Base-by-base conservation (phyloP, 2,113 vertebrate genomes). In the Alosa alosa region DNA sequence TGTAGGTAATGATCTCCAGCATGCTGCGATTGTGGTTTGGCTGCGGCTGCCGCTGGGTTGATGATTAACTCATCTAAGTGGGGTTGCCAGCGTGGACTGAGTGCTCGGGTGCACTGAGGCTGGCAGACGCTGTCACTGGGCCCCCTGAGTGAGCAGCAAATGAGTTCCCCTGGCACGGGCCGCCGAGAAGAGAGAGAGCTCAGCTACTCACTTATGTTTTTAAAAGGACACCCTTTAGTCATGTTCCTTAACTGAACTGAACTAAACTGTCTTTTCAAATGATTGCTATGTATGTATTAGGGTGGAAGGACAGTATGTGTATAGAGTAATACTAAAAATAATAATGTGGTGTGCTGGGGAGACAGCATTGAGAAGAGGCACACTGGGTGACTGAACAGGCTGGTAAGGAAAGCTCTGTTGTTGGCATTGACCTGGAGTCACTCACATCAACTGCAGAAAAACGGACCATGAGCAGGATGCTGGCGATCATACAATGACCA, bases 61-160 rank as follows among this genome's bases (percentile, higher is more conserved):
- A 78, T 78, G 72, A 78, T 78, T 15, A 78, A 78, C 72, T 78
- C 11, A 36, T 78, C 25, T 78, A 36, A 78, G 31, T 78, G 72
- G 64, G 64, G 64, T 72, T 72, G 64, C 64, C 64, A 72, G 64
- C 11, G 64, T 10, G 9, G 22, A 25, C 57, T 8, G 57, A 64
- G 57, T 1, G 57, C 57, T 64, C 22, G 0, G 25, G 25, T 3
- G 64, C n/a, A 2, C 31, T 78, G 36, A 15, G 13, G 25, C 31
- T 36, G 11, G 72, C 31, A 68, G 72, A 13, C 4, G 31, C 31
- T 78, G 72, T 11, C 72, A 78, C 68, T 17, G 25, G 10, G 68
- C 68, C 68, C 68, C 31, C 68, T 75, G 68, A 75, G 68, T 13
- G 68, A 15, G 31, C 68, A 75, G 68, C 10, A 75, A 75, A 75